Evolutionary conservation across 2,888 invertebrate species (phyloP).

Genomic region (Drosophila recens): DNA sequence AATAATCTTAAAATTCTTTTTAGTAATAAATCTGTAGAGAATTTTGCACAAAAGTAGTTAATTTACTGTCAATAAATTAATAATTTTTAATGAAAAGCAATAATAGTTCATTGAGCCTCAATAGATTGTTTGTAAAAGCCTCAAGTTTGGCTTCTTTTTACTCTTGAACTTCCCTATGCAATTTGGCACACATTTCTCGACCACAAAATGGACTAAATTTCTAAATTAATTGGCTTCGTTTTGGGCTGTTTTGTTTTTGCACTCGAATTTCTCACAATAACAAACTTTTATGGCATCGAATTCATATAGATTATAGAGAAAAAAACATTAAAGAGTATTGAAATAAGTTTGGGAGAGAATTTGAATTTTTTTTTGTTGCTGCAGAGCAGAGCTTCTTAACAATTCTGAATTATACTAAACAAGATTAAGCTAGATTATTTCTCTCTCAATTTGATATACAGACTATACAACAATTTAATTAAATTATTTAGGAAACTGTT

Average conservation of each 20-base stretch:
- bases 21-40: background rate
- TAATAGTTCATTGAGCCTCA: background rate
- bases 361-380: background rate
- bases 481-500: background rate
- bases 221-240: slow-evolving; percentile 2
- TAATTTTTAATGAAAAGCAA: background rate
- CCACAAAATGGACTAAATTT: slow-evolving; percentile 5
- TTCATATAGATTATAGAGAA: background rate
- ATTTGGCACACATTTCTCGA: slow-evolving; percentile 2
- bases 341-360: background rate
- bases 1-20: background rate
- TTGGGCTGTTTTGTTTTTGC: background rate
- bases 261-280: background rate
- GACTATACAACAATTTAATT: background rate
- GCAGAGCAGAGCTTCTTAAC: background rate
- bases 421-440: background rate
- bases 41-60: background rate
- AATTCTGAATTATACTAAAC: background rate
- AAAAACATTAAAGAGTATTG: background rate
- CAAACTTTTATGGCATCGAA: background rate
- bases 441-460: background rate
- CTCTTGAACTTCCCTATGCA: background rate
- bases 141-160: background rate
- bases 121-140: background rate
- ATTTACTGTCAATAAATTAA: background rate